Evolutionary conservation across 2,797 vertebrate genomes (phyloP), one percentile per base, ranked within the genome.

Genomic region (Harpagifer antarcticus): DNA sequence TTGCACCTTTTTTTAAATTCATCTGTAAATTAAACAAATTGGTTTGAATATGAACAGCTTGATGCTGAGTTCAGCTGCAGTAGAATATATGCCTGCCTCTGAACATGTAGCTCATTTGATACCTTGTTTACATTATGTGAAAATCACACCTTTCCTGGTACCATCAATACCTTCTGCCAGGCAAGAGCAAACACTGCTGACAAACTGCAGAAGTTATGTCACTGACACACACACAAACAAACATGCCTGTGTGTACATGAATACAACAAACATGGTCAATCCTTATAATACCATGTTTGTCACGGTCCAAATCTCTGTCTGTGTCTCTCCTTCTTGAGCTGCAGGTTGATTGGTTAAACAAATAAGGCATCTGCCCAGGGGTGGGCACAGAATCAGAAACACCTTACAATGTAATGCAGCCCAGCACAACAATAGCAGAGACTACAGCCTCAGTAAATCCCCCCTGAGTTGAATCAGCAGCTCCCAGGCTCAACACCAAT

Each of bases 401-500:
- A 50, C 13, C 10, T 52, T 19, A 45, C 44, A 63, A 68, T 48
- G 60, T 73, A 55, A 63, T 69, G 31, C 70, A 64, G 56, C 50
- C 10, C 11, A 63, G 74, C 66, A 62, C 44, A 75, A 79, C 72
- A 82, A 61, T 27, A 76, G 40, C 72, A 76, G 58, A 83, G 72
- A 52, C 70, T 57, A 54, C 15, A 76, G 61, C 73, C 54, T 59
- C 55, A 61, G 66, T 78, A 78, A 71, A 83, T 81, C 73, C 42
- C 55, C 66, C 44, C 53, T 71, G 62, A 78, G 86, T 81, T 84
- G 81, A 78, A 71, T 90, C 88, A 88, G 83, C 84, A 82, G 23
- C 66, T 81, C 72, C 70, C 65, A 49, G 50, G 49, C 63, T 79
- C 75, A 66, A 76, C 70, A 84, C 50, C 85, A 76, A 89, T 79